Evolutionary conservation across 2,888 invertebrate species (phyloP).

Genomic region (Campopleginae sp.): DNA sequence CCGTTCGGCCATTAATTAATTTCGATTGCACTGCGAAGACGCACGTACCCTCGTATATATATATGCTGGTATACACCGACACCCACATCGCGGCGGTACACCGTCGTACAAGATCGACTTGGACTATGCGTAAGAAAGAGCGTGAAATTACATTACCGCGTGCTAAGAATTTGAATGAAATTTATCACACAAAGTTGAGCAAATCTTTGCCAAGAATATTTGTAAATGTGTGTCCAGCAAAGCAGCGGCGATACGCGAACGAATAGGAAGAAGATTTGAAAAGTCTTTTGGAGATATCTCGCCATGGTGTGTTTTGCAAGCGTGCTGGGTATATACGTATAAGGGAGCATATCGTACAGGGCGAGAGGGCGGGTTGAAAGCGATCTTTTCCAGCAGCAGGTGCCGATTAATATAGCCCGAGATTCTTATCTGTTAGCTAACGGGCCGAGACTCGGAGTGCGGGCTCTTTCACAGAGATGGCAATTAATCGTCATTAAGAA

Average conservation of each 20-base stretch:
- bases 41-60: not conserved
- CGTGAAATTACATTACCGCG: conserved; percentile 41
- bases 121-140: not conserved
- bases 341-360: not conserved
- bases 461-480: conserved; percentile 56
- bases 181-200: conserved; percentile 41
- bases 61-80: not conserved
- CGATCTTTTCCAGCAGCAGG: conserved; percentile 68
- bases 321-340: not conserved
- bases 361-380: conserved; percentile 46
- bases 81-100: not conserved
- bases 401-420: conserved; percentile 71
- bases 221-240: not conserved
- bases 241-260: no score
- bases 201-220: conserved; percentile 17
- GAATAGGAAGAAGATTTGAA: not conserved
- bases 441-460: conserved; percentile 29
- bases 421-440: conserved; percentile 66
- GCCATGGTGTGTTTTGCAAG: not conserved
- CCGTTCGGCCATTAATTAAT: conserved; percentile 58
- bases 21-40: conserved; percentile 46
- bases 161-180: conserved; percentile 35
- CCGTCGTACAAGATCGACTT: not conserved
- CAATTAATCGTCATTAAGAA: conserved; percentile 75
- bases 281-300: not conserved